Evolutionary conservation across 2,888 invertebrate species (phyloP), one percentile per base, ranked within the genome.

Genomic region (Ichneumon xanthorius): DNA sequence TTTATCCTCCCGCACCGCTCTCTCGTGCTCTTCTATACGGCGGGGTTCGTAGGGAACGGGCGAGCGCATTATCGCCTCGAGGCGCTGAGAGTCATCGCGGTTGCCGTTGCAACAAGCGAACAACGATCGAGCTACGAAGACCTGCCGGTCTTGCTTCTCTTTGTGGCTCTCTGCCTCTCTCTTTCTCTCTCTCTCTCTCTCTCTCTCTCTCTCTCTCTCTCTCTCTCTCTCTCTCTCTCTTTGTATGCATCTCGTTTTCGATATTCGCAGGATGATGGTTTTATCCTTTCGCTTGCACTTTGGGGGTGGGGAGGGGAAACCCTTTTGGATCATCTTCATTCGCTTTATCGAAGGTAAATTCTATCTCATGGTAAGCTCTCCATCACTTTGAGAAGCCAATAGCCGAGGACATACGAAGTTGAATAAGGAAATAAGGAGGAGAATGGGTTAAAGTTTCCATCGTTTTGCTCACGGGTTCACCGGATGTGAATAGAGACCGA

Each of bases 51-150:
- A 83, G 58, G 67, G 68, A 65, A 70, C 50, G 50, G 81, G 68
- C 81, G 75, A 84, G 85, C 73, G 84, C 79, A 84, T 82, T 87
- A 85, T 88, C 86, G 86, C 86, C 83, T 68, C 75, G 75, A 84
- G 87, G 85, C 85, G 85, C 71, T 50, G 72, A 81, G 84, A 82
- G 84, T 81, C 84, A 81, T 85, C 82, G 71, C 58, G 63, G 76
- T 75, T 67, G 67, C 79, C 79, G 84, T 79, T 73, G 83, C 86
- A 86, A 83, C 84, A 65, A 80, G 68, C 68, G 73, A 83, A 45
- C 53, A 61, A 61, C 61, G 61, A 30, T 30, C 61, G 61, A 30
- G 61, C 61, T 48, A 33, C 70, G 50, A 22, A 50, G 22, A n/a
- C 30, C 50, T 37, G 50, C 65, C 50, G 53, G 14, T 75, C 45